Base-by-base conservation (phyloP, 2,113 vertebrate genomes). In the Nothobranchius furzeri region DNA sequence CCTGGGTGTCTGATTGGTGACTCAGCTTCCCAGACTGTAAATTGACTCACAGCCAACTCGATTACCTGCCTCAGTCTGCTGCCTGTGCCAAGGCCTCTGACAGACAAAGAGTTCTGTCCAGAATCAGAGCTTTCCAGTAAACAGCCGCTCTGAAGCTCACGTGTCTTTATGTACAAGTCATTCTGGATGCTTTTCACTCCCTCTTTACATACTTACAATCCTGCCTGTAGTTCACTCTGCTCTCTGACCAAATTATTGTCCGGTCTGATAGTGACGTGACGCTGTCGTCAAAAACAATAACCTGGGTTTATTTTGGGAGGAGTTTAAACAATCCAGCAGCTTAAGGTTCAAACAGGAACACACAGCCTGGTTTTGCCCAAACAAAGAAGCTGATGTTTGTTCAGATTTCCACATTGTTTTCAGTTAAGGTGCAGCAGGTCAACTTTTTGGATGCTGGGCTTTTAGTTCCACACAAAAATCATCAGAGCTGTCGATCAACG, bases 1-100 rank as follows among this genome's bases (percentile, higher is more conserved):
- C 81, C 86, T 85, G 78, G 73, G 42, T 59, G 81, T 80, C 81
- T 73, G 56, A 68, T 50, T n/a, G 68, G 72, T 86, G 86, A 88
- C 77, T 86, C 84, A 86, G 82, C 50, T 69, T 70, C 62, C 68
- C 7, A 52, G 79, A 77, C 63, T 30, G 78, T 74, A 50, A 81
- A 83, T 67, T 86, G 82, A 86, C 82, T 85, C 79, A 85, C 56
- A 1, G 57, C 71, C 72, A 76, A 73, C 70, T 80, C 53, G 10
- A 55, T 66, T 60, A 49, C 75, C 73, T 51, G 70, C 62, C 54
- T 83, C 54, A 73, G 59, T 50, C 68, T 51, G 81, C 78, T 20
- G 75, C 48, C 62, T 14, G 51, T n/a, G 64, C 70, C 64, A 70
- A 68, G 70, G 52, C 67, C 64, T 57, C 36, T 9, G 12, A 10